These are phyloP conservation scores for Xylocopa sonorina DNA, from an alignment of 1,140 invertebrate genomes.

Conservation along the genomic window DNA sequence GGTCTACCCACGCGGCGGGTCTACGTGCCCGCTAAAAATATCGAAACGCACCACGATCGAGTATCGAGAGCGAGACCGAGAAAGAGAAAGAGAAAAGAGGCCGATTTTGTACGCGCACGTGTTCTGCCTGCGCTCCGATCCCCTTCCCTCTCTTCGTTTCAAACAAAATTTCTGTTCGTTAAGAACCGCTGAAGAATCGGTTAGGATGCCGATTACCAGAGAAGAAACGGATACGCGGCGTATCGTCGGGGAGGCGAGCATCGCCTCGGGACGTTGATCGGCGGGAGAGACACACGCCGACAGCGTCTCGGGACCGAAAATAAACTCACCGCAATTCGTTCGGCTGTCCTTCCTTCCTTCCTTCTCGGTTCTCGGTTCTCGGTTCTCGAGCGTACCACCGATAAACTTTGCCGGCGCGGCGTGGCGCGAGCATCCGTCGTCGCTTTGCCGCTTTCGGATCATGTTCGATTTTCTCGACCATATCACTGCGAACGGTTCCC, in stretches of 20 bases:
- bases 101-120: conserved; percentile 37
- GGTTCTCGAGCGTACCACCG: not conserved
- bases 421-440: no score
- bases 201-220: no score
- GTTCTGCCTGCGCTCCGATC: conserved; percentile 20
- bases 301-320: conserved; percentile 72
- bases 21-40: conserved; percentile 73
- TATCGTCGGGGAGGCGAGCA: conserved; percentile 39
- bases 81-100: not conserved
- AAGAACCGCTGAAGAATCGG: no score
- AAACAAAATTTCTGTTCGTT: no score
- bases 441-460: conserved; percentile 2
- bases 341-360: conserved; percentile 60
- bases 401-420: conserved; percentile 19
- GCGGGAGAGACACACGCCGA: conserved; percentile 58
- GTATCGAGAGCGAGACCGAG: conserved; percentile 63
- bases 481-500: conserved; percentile 44
- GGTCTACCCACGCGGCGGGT: conserved; percentile 55
- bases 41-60: conserved; percentile 66
- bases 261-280: conserved; percentile 22
- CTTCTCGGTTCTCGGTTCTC: no score
- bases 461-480: conserved; percentile 50
- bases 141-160: no score
- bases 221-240: not conserved
- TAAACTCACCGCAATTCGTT: conserved; percentile 74